These are phyloP conservation scores for Drosophila infuscata DNA, from an alignment of 2,888 invertebrate genomes.

Conservation along the genomic window DNA sequence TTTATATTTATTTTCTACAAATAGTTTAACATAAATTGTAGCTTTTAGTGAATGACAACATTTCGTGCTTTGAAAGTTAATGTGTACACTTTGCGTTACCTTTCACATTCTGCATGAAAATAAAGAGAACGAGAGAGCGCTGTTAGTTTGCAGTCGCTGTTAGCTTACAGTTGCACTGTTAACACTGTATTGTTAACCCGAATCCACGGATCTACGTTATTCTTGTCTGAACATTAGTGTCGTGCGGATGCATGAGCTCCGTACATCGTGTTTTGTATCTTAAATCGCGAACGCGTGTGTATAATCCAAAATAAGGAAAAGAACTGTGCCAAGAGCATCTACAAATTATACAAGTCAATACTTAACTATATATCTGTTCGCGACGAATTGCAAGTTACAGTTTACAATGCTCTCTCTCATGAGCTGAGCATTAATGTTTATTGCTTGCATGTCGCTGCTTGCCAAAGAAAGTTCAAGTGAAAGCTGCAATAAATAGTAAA, in stretches of 20 bases:
- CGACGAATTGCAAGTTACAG: conserved; percentile 33
- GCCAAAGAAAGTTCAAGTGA: conserved; percentile 58
- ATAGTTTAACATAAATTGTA: not conserved
- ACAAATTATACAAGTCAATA: conserved; percentile 21
- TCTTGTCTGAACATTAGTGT: not conserved
- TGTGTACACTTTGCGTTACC: not conserved
- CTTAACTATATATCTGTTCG: conserved; percentile 5
- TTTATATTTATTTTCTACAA: not conserved
- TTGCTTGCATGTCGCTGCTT: conserved; percentile 27
- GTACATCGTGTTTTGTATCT: conserved; percentile 6
- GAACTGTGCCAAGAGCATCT: conserved; percentile 26
- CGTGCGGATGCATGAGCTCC: not conserved
- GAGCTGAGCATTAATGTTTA: conserved; percentile 14
- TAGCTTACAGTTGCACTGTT: not conserved
- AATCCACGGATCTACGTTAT: not conserved
- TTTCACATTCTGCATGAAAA: not conserved
- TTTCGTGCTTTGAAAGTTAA: not conserved
- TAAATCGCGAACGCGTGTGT: conserved; percentile 10
- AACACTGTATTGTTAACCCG: not conserved
- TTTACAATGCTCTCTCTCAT: conserved; percentile 57
- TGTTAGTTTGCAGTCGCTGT: not conserved
- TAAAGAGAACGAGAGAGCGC: not conserved
- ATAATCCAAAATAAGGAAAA: conserved; percentile 8
- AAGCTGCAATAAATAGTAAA: conserved; percentile 35
- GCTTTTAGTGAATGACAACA: not conserved